phyloP scores from a whole-genome alignment of 37 sponge, comb jelly and placozoan species.

The Trichoplax adhaerens region DNA sequence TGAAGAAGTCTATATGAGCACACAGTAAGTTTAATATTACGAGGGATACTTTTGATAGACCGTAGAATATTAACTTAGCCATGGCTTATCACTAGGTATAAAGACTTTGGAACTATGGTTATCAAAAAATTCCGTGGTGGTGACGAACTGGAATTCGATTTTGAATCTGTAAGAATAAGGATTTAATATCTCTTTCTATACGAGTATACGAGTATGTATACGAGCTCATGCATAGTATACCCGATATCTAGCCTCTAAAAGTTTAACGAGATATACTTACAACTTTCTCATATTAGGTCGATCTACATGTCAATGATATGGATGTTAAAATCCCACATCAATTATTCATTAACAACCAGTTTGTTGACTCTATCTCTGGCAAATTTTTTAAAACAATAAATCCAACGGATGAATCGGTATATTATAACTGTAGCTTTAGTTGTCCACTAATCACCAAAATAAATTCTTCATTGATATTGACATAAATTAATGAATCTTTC shows the following conservation, averaged over 20 bases:
- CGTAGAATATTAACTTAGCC: too few relatives aligned
- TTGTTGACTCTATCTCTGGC: slow-evolving; percentile 44
- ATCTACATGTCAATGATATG: slow-evolving; percentile 45
- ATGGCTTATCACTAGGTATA: slow-evolving; percentile 7
- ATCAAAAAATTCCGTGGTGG: slow-evolving; percentile 59
- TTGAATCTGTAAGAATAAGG: slow-evolving; percentile 27
- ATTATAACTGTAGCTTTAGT: background rate
- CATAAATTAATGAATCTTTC: background rate
- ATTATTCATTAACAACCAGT: slow-evolving; percentile 75
- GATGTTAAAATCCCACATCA: slow-evolving; percentile 61
- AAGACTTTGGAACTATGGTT: slow-evolving; percentile 41
- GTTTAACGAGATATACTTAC: background rate
- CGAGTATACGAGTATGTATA: too few relatives aligned
- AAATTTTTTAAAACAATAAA: slow-evolving; percentile 54
- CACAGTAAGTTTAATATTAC: slow-evolving; percentile 12
- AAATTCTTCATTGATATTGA: background rate
- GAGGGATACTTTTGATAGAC: too few relatives aligned
- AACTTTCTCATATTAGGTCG: slow-evolving; percentile 10
- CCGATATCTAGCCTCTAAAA: too few relatives aligned
- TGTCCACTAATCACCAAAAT: background rate
- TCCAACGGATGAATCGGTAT: slow-evolving; percentile 49
- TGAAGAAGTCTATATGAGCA: slow-evolving; percentile 82
- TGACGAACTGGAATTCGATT: slow-evolving; percentile 25
- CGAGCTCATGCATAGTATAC: too few relatives aligned
- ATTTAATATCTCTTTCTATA: background rate